phyloP scores from a whole-genome alignment of 2,888 invertebrate genomes.

The Hesperia comma region DNA sequence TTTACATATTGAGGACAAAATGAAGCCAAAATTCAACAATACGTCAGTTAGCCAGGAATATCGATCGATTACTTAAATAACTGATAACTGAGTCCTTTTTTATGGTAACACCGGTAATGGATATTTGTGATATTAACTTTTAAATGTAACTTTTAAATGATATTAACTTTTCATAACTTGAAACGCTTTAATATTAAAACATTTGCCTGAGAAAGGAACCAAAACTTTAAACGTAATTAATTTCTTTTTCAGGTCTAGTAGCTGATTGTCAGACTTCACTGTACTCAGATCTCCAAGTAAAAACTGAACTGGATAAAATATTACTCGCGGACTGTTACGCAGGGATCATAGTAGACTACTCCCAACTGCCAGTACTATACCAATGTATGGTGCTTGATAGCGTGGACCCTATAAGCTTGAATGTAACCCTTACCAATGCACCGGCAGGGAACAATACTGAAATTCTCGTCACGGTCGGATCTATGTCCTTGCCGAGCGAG shows the following conservation, averaged over 20 bases:
- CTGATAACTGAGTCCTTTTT: too few relatives aligned
- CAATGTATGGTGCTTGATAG: constrained; percentile 80
- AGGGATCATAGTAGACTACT: constrained; percentile 56
- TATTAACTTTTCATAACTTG: too few relatives aligned
- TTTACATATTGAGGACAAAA: too few relatives aligned
- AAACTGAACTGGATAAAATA: constrained; percentile 65
- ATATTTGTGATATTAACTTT: too few relatives aligned
- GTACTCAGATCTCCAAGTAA: constrained; percentile 86
- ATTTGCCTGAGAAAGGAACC: too few relatives aligned
- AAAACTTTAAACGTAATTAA: background rate
- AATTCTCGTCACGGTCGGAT: constrained; percentile 75
- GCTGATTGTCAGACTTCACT: constrained; percentile 86
- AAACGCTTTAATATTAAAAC: too few relatives aligned
- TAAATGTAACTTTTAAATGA: too few relatives aligned
- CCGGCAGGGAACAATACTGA: constrained; percentile 51
- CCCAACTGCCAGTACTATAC: constrained; percentile 61
- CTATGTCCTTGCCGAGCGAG: constrained; percentile 80
- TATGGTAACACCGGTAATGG: too few relatives aligned
- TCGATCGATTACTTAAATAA: too few relatives aligned
- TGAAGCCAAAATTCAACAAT: too few relatives aligned
- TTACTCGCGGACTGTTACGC: constrained; percentile 65
- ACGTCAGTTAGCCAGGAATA: too few relatives aligned
- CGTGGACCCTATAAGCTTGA: constrained; percentile 61
- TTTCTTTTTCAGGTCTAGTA: constrained; percentile 85
- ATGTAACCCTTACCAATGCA: constrained; percentile 71